Percentiles rank a stretch among this genome's conserved stretches.
Evolutionary conservation across 2,113 vertebrate genomes (phyloP).

Genomic region (Cnemophilus loriae): DNA sequence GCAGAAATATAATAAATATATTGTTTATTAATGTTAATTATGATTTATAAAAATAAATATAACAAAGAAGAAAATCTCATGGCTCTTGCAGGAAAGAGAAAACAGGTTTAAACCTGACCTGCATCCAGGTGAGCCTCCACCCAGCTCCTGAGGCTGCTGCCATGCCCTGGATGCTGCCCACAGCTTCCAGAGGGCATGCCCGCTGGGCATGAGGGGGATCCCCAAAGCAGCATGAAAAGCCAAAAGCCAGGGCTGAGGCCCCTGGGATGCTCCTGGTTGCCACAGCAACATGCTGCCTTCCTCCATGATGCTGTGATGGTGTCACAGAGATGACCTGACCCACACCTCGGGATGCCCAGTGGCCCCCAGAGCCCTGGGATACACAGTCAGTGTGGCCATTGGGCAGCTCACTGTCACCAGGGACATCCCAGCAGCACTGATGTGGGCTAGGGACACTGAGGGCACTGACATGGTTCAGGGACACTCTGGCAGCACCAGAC

Average conservation of each 20-base stretch:
- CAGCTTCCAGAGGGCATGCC: not conserved
- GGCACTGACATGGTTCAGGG: not conserved
- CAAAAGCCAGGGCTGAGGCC: not conserved
- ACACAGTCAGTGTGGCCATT: fast-evolving
- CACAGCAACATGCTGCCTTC: fast-evolving
- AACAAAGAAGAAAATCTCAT: not conserved
- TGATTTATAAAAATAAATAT: not conserved
- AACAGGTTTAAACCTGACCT: fast-evolving
- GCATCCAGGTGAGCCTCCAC: not conserved
- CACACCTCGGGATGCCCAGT: not conserved
- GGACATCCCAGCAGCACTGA: not conserved
- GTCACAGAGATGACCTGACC: not conserved
- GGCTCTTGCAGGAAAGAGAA: not conserved
- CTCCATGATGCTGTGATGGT: not conserved
- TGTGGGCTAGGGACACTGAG: not conserved
- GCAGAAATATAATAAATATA: not conserved
- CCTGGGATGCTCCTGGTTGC: not conserved
- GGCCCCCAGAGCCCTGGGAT: too few relatives aligned
- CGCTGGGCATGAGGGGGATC: fast-evolving
- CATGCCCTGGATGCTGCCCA: fast-evolving
- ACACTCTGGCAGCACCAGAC: not conserved
- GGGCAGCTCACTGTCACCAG: not conserved
- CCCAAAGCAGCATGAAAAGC: not conserved
- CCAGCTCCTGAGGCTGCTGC: not conserved
- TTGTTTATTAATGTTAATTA: not conserved